A percentile compares a stretch with the other conserved stretches of the same genome.
Conservation (phyloP, 2,888 invertebrate species). For the Dioctria linearis region DNA sequence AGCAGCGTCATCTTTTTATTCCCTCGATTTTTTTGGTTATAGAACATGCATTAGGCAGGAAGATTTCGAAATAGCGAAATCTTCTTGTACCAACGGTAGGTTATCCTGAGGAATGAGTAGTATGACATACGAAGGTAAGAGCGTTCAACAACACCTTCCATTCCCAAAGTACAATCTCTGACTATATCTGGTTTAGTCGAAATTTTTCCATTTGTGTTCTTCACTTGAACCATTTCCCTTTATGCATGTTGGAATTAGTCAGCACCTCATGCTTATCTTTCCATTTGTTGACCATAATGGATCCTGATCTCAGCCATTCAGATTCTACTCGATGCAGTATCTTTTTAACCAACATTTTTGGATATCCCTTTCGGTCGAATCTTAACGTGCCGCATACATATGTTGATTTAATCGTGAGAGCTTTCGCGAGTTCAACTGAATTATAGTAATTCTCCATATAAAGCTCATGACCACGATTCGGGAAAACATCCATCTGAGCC, state of each 20-base stretch:
- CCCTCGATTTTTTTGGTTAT: conserved; percentile 15
- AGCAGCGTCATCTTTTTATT: conserved; percentile 13
- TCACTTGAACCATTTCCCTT: not conserved
- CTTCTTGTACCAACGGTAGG: conserved; percentile 7
- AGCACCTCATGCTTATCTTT: not conserved
- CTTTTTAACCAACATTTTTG: not conserved
- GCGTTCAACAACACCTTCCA: too few species aligned
- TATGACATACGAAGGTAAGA: not conserved
- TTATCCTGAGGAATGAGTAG: conserved; percentile 13
- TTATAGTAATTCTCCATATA: too few species aligned
- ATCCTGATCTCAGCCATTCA: not conserved
- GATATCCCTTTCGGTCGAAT: too few species aligned
- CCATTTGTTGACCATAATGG: conserved; percentile 20
- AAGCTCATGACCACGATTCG: not conserved
- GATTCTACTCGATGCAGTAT: not conserved
- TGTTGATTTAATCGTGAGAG: not conserved
- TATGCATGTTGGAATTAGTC: conserved; percentile 9
- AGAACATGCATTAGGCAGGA: conserved; percentile 1
- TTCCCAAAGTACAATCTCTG: too few species aligned
- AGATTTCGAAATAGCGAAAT: conserved; percentile 12
- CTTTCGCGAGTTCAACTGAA: too few species aligned
- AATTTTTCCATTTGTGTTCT: conserved; percentile 38
- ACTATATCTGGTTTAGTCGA: not conserved
- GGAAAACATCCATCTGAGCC: too few species aligned
- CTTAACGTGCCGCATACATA: too few species aligned